These are phyloP conservation scores for Oryzias celebensis DNA, from an alignment of 2,113 vertebrate genomes.

Conservation along the genomic window DNA sequence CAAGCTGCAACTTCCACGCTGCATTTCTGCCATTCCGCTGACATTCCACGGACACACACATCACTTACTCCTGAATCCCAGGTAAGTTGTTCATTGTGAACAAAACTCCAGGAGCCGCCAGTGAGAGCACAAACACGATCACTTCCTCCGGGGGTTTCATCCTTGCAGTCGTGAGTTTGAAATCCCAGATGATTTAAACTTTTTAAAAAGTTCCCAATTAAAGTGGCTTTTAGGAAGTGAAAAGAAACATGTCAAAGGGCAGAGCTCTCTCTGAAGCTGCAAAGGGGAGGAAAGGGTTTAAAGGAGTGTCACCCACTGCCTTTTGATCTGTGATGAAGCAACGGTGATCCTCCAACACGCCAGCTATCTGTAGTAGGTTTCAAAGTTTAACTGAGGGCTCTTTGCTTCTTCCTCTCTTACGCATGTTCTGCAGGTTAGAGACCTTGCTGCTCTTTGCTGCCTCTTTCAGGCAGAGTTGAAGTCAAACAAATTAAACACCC, in stretches of 20 bases:
- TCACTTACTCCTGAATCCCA: constrained; percentile 84
- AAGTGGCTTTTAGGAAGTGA: neutral
- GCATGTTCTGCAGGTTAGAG: neutral
- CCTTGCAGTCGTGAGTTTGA: neutral
- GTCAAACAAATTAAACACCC: neutral
- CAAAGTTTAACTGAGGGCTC: constrained; percentile 62
- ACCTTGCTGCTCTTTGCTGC: neutral
- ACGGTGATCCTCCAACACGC: constrained; percentile 8
- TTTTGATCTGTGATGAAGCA: constrained; percentile 51
- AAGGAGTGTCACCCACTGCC: constrained; percentile 45
- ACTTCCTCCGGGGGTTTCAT: constrained; percentile 78
- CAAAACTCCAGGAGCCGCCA: constrained; percentile 79
- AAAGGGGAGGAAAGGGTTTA: neutral
- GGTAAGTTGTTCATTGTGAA: constrained; percentile 75
- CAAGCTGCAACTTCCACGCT: neutral
- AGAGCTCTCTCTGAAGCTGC: neutral
- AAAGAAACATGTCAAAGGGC: constrained; percentile 33
- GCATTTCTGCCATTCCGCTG: neutral
- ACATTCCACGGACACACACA: neutral
- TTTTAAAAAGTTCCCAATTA: constrained; percentile 20
- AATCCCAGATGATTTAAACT: neutral
- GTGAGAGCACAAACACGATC: constrained; percentile 76
- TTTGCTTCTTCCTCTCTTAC: neutral
- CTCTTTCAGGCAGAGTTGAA: neutral
- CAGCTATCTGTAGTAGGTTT: constrained; percentile 25